Percentiles rank a stretch among this genome's conserved stretches.
phyloP scores from a whole-genome alignment of 2,113 vertebrate genomes.

The Pteruthius melanotis region DNA sequence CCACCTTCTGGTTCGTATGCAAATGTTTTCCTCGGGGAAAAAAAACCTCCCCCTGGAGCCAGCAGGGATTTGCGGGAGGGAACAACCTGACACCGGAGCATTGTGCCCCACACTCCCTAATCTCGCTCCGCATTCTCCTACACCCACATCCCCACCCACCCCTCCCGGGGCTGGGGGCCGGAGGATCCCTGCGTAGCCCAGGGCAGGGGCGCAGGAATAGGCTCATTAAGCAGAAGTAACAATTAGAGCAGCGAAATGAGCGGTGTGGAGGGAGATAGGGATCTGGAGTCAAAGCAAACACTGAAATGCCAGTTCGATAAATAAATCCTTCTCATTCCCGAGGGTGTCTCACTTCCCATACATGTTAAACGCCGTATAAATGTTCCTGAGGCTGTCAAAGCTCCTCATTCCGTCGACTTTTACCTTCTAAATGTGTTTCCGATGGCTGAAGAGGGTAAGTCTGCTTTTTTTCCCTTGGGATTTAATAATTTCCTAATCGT shows the following conservation, averaged over 20 bases:
- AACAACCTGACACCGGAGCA: accelerated
- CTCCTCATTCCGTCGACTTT: background rate
- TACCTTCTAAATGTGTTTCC: slow-evolving; percentile 59
- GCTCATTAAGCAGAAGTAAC: slow-evolving; percentile 21
- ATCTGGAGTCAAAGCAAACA: slow-evolving; percentile 36
- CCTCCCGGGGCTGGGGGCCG: accelerated
- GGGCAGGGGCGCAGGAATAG: background rate
- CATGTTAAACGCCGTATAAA: background rate
- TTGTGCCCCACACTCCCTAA: background rate
- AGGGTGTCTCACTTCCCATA: slow-evolving; percentile 50
- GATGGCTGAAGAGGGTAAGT: slow-evolving; percentile 52
- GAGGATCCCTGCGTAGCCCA: accelerated
- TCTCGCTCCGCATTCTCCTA: background rate
- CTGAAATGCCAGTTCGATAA: background rate
- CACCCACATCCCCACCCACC: background rate
- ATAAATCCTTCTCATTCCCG: slow-evolving; percentile 60
- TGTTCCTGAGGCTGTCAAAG: background rate
- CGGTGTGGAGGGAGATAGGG: background rate
- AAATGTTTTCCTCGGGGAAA: background rate
- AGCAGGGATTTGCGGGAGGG: background rate
- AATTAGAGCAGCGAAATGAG: slow-evolving; percentile 1
- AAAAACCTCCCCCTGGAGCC: background rate
- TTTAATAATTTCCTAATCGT: background rate
- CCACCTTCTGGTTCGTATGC: accelerated
- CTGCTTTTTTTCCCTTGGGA: background rate